Evolutionary conservation across 2,797 vertebrate species (phyloP), one percentile per base, ranked within the genome.

Genomic region (Euthynnus affinis): DNA sequence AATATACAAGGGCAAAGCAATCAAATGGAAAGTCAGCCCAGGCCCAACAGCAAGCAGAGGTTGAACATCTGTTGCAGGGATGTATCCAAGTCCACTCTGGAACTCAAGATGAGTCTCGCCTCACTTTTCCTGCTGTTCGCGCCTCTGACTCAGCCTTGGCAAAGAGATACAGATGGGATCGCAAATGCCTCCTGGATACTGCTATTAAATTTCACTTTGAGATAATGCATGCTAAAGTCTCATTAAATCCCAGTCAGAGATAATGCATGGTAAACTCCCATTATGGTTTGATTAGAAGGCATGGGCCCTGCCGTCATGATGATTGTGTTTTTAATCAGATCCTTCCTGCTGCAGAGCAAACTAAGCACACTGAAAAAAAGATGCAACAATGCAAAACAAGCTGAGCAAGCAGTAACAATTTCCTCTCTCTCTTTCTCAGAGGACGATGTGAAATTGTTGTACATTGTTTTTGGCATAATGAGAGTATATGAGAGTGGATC

Each of bases 261-360:
- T 84, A 89, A 88, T 80, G 79, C 85, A 74, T 77, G 78, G 74
- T 88, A 88, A 89, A 91, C 70, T 80, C 71, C 71, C 78, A 87
- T 91, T 85, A 85, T 82, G 75, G 83, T 91, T 87, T 90, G 88
- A 93, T 92, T 90, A 87, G 87, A 79, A 84, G 64, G 81, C 84
- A 62, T 34, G 3, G 51, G 67, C 81, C 80, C 87, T 76, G 83
- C 74, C 55, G 70, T 49, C n/a, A 59, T 79, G 86, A 85, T 89
- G 86, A 91, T 90, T 87, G 86, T 82, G 71, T 85, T 92, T 90
- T 90, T 89, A 91, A 93, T 92, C 87, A 88, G 84, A 89, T 81
- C 52, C 52, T 86, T 85, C 59, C 69, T 71, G 52, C 73, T 74
- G 77, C 78, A 79, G 80, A 81, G 79, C 74, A 88, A 91, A 88